Evolutionary conservation across 2,797 vertebrate species (phyloP).

Genomic region (Graptemys geographica): DNA sequence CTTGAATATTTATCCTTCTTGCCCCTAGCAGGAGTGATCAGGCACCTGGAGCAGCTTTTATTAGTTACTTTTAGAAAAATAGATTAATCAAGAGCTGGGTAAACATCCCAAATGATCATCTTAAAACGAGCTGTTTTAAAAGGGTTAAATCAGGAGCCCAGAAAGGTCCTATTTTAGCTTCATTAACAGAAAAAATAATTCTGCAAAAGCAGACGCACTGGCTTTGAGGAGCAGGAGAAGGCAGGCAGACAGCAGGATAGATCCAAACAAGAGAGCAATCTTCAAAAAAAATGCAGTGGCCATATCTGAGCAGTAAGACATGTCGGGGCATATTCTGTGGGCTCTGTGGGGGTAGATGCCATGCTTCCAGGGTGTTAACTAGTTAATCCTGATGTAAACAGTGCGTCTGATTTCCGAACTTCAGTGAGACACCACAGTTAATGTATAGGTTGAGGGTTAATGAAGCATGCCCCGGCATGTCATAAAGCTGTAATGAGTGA

Average conservation of each 20-base stretch:
- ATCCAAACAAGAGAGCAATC: neutral
- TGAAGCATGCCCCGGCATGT: neutral
- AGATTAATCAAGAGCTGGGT: neutral
- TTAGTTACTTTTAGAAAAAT: neutral
- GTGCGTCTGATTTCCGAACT: neutral
- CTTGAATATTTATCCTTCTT: neutral
- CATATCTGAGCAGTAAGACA: neutral
- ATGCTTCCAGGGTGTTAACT: neutral
- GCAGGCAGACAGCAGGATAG: neutral
- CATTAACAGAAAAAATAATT: neutral
- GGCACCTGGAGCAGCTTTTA: neutral
- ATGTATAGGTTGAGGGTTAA: neutral
- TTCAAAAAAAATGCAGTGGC: neutral
- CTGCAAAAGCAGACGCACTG: neutral
- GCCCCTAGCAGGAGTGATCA: neutral
- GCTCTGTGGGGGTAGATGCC: neutral
- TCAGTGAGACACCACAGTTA: neutral
- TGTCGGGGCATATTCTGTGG: neutral
- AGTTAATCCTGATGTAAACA: neutral
- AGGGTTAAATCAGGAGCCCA: neutral
- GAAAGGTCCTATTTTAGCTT: neutral
- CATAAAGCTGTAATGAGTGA: neutral
- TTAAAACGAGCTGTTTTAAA: neutral
- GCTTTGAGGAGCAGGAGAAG: neutral
- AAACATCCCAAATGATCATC: neutral